These are phyloP conservation scores for Drosophila atroscutellata DNA, from an alignment of 2,888 invertebrate genomes.

Conservation along the genomic window DNA sequence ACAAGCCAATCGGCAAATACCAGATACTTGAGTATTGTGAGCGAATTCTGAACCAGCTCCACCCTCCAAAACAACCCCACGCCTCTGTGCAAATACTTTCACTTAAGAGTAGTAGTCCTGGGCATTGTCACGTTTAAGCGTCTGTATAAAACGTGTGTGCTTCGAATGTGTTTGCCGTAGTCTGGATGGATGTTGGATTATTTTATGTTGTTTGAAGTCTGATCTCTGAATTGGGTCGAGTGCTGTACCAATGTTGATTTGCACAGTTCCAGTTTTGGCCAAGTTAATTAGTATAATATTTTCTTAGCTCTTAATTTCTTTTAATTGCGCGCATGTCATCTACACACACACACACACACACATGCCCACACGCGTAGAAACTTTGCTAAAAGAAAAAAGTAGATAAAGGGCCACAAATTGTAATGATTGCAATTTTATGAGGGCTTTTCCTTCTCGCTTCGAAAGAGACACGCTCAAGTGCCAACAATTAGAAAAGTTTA, in stretches of 20 bases:
- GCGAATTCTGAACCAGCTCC: constrained; percentile 22
- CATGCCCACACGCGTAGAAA: constrained; percentile 4
- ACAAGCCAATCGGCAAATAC: constrained; percentile 44
- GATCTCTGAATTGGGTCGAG: constrained; percentile 58
- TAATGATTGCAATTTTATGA: constrained; percentile 70
- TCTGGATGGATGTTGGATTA: constrained; percentile 29
- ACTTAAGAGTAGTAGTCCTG: background rate
- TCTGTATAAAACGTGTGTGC: constrained; percentile 44
- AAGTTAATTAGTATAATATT: constrained; percentile 66
- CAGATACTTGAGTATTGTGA: constrained; percentile 27
- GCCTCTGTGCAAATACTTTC: constrained; percentile 5
- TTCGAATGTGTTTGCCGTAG: constrained; percentile 48
- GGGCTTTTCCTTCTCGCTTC: constrained; percentile 30
- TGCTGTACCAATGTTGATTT: constrained; percentile 45
- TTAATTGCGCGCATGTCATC: constrained; percentile 62
- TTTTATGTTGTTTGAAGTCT: constrained; percentile 20
- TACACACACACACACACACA: constrained; percentile 5
- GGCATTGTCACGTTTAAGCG: constrained; percentile 67
- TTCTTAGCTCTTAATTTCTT: constrained; percentile 50
- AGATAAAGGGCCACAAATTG: constrained; percentile 33
- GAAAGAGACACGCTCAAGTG: constrained; percentile 58
- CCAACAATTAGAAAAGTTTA: constrained; percentile 68
- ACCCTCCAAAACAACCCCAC: background rate
- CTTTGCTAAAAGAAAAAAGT: constrained; percentile 8
- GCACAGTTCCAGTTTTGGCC: constrained; percentile 34